Conservation (phyloP, 2,888 invertebrate genomes). For the Anorthoa munda region DNA sequence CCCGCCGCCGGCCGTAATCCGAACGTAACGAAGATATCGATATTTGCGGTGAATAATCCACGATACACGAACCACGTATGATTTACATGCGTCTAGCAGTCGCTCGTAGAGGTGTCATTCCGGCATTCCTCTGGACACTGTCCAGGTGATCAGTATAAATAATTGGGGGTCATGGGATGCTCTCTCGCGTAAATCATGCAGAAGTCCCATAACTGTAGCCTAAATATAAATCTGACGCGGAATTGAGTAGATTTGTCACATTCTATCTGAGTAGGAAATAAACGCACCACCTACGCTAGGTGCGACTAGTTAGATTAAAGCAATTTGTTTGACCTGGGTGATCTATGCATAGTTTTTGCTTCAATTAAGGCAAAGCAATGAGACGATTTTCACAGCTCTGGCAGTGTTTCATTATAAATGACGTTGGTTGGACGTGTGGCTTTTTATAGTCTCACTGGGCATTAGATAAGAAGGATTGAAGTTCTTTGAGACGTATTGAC, state of each 20-base stretch:
- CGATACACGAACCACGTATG: slow-evolving; percentile 79
- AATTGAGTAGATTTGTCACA: slow-evolving; percentile 21
- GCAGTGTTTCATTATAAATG: slow-evolving; percentile 15
- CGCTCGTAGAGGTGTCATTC: slow-evolving; percentile 74
- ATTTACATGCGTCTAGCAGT: slow-evolving; percentile 75
- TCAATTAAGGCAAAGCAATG: slow-evolving; percentile 42
- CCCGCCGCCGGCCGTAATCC: slow-evolving; percentile 85
- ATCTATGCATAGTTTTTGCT: slow-evolving; percentile 32
- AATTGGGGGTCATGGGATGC: slow-evolving; percentile 68
- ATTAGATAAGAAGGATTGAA: slow-evolving; percentile 42
- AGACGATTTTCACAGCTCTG: slow-evolving; percentile 15
- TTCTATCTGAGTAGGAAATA: slow-evolving; percentile 32
- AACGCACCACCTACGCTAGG: slow-evolving; percentile 18
- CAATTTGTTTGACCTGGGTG: slow-evolving; percentile 34
- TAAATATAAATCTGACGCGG: slow-evolving; percentile 44
- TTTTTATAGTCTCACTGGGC: slow-evolving; percentile 14
- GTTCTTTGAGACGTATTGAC: slow-evolving; percentile 55
- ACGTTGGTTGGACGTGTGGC: neutral
- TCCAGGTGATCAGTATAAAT: slow-evolving; percentile 84
- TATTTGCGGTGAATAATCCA: slow-evolving; percentile 87
- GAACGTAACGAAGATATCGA: slow-evolving; percentile 87
- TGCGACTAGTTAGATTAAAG: slow-evolving; percentile 17
- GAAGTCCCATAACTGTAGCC: slow-evolving; percentile 42
- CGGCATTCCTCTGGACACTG: slow-evolving; percentile 83
- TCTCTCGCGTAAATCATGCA: slow-evolving; percentile 57